Percentiles rank a stretch among this genome's conserved stretches.
Evolutionary conservation across 2,113 vertebrate genomes (phyloP).

Genomic region (Pelusios castaneus): DNA sequence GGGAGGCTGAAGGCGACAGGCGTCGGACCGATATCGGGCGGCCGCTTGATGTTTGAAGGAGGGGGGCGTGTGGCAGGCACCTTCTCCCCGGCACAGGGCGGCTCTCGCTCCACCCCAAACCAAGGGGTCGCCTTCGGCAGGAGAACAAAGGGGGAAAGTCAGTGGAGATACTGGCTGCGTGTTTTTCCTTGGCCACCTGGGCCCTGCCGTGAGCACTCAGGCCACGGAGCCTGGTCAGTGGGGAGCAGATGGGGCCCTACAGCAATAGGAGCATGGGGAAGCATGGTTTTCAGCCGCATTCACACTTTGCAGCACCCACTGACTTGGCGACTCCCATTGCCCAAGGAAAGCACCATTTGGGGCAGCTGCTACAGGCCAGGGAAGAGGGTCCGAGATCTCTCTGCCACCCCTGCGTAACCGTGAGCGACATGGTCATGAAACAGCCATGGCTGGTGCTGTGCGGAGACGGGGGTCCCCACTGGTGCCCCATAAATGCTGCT

Average conservation of each 20-base stretch:
- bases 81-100: neutral
- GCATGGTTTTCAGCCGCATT: neutral
- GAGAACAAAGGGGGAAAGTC: neutral
- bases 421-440: neutral
- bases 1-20: conserved; percentile 42
- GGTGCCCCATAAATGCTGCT: no score
- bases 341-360: neutral
- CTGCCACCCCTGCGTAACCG: neutral
- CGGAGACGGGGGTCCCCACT: no score
- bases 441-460: no score
- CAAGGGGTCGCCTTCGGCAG: neutral
- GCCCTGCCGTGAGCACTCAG: neutral
- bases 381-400: neutral
- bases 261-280: neutral
- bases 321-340: neutral
- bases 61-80: neutral
- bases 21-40: neutral
- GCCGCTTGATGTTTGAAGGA: neutral
- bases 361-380: neutral
- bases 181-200: no score
- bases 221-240: no score
- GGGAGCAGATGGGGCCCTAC: no score
- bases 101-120: neutral
- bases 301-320: neutral
- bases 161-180: no score